Base-by-base conservation (phyloP, 1,140 invertebrate genomes). In the Apis laboriosa region DNA sequence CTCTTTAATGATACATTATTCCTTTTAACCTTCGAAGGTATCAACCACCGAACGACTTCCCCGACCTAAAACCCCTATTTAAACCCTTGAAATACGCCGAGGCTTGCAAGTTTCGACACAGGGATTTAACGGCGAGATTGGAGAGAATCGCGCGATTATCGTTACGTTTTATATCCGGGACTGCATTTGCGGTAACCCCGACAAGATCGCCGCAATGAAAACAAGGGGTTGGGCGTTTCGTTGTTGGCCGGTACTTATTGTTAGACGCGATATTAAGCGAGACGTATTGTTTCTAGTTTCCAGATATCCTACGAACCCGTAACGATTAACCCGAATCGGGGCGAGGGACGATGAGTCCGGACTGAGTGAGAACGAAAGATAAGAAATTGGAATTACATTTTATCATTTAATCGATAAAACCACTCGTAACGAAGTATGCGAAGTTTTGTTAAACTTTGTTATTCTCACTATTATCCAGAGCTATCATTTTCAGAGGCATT, bases 51-150 rank as follows among this genome's bases (percentile, higher is more conserved):
- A 49, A 43, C 24, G 77, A 70, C 60, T 74, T 49, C 2, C 11
- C 53, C 28, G 13, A 55, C 15, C 11, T 76, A 17, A 51, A 28
- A 68, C 53, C 55, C 53, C 55, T 58, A 17, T 49, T 60, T 77
- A 77, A 68, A 60, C 43, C 4, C 51, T 67, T 34, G 17, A 55
- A 76, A 67, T 55, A 43, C 34, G 55, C 17, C 3, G 34, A 76
- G 60, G 64, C 63, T 63, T 53, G 80, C 21, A 68, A 76, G 73
- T 76, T 81, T 81, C 80, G 80, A 77, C 80, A 60, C 43, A 34
- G 63, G 73, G 64, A 81, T 76, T 81, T 81, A 81, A 81, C 53
- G 80, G 80, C 55, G 63, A 76, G 80, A 81, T 81, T 68, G 60
- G 73, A 81, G 55, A 8, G 80, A 76, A 76, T 76, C 56, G 72